Evolutionary conservation across 2,797 vertebrate genomes (phyloP), one percentile per base, ranked within the genome.

Genomic region (Staurois parvus): DNA sequence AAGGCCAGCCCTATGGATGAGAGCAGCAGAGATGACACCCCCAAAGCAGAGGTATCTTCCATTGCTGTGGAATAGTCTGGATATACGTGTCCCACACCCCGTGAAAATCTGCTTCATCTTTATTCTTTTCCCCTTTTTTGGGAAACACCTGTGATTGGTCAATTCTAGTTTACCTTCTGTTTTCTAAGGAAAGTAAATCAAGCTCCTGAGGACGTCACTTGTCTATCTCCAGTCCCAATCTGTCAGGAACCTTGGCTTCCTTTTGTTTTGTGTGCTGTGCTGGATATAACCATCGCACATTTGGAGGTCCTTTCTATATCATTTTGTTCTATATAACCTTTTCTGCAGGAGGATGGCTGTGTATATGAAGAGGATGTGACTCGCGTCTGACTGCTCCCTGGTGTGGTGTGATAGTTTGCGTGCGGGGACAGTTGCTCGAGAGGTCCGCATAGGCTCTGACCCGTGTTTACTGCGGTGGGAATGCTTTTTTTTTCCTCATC

Each of bases 71-170:
- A 98, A 92, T 98, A 95, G 95, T 90, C 93, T 91, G 91, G 19
- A 90, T 88, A 89, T 21, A 8, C 69, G 76, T 72, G 29, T 76
- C 84, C 77, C 78, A 40, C 83, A 24, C 24, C 66, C 86, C 52
- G 17, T 17, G 48, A 52, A 17, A 52, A 52, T 19, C 48, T 52
- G 48, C 48, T 45, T 17, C 34, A 11, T 82, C 64, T 19, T 73
- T 37, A 26, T 72, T 48, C 13, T 88, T 89, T 78, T 66, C 21
- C 91, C 89, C 76, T 52, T 91, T 89, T 93, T 95, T 96, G 95
- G 95, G 95, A 98, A 97, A 96, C 97, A 96, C 97, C 97, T 98
- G 96, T 97, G 95, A 95, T 96, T 94, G 89, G 92, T 95, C 93
- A 93, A 32, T 93, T 91, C 93, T 94, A 92, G 93, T 92, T 94